Conservation (phyloP, 2,888 invertebrate species). For the Hecatera dysodea region DNA sequence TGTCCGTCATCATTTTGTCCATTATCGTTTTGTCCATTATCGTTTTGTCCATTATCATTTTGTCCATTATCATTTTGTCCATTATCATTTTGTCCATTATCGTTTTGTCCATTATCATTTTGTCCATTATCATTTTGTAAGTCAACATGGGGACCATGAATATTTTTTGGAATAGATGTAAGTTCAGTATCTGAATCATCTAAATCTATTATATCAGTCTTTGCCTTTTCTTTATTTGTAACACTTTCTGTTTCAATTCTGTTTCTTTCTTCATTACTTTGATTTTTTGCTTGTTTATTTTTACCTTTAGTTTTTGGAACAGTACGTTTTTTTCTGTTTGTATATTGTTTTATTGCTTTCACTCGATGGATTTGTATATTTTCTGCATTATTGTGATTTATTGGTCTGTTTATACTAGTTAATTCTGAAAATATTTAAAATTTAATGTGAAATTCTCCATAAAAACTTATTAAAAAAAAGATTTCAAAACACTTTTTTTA, state of each 20-base stretch:
- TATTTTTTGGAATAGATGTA: slow-evolving; percentile 8
- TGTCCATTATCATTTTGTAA: too few species aligned
- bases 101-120: too few species aligned
- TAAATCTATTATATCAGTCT: slow-evolving; percentile 65
- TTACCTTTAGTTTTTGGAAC: background rate
- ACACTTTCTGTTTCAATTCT: background rate
- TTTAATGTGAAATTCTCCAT: background rate
- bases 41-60: slow-evolving; percentile 31
- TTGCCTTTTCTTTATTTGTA: slow-evolving; percentile 38
- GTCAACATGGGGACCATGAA: too few species aligned
- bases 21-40: slow-evolving; percentile 56
- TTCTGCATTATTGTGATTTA: background rate
- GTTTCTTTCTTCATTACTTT: background rate
- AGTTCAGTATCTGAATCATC: slow-evolving; percentile 59
- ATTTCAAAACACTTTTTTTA: background rate
- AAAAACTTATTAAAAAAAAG: too few species aligned
- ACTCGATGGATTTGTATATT: background rate
- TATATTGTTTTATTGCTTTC: background rate
- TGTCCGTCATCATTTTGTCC: slow-evolving; percentile 36
- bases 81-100: too few species aligned
- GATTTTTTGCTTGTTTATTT: background rate
- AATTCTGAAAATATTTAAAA: slow-evolving; percentile 32
- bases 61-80: too few species aligned
- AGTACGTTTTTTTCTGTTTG: background rate
- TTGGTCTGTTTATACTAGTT: slow-evolving; percentile 18